These are phyloP conservation scores for Semicossyphus pulcher DNA, from an alignment of 2,113 vertebrate species.

Conservation along the genomic window DNA sequence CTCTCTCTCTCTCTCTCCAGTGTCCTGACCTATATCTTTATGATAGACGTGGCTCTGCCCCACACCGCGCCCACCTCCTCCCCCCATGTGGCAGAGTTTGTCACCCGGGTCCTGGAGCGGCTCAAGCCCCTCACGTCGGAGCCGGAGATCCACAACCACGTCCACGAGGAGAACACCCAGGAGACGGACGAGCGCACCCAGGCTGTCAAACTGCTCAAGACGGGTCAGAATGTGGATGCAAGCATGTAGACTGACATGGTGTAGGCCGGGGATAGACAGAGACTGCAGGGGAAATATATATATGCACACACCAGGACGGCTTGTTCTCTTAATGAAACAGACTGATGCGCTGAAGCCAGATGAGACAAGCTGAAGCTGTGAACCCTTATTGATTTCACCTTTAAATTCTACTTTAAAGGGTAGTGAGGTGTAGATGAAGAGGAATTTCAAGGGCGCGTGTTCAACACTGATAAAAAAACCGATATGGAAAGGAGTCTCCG, in stretches of 20 bases:
- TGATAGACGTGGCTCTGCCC: constrained; percentile 97
- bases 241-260: constrained; percentile 30
- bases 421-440: constrained; percentile 19
- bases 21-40: constrained; percentile 98
- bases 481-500: constrained; percentile 10
- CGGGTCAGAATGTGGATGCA: constrained; percentile 84
- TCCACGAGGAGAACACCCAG: constrained; percentile 93
- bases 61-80: constrained; percentile 91
- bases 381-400: constrained; percentile 35
- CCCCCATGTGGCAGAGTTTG: constrained; percentile 92
- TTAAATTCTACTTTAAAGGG: constrained; percentile 40
- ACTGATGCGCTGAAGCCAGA: constrained; percentile 19
- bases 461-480: constrained; percentile 26
- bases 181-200: constrained; percentile 95
- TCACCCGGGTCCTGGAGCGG: constrained; percentile 88
- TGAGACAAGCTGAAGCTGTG: constrained; percentile 25
- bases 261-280: constrained; percentile 8
- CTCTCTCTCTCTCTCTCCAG: constrained; percentile 76
- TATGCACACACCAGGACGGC: neutral
- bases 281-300: neutral
- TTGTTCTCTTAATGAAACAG: constrained; percentile 29
- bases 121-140: constrained; percentile 94
- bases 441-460: constrained; percentile 24
- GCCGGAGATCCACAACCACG: constrained; percentile 96
- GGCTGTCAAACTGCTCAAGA: constrained; percentile 98